Base-by-base conservation (phyloP, 2,113 vertebrate genomes). In the Cervus canadensis region DNA sequence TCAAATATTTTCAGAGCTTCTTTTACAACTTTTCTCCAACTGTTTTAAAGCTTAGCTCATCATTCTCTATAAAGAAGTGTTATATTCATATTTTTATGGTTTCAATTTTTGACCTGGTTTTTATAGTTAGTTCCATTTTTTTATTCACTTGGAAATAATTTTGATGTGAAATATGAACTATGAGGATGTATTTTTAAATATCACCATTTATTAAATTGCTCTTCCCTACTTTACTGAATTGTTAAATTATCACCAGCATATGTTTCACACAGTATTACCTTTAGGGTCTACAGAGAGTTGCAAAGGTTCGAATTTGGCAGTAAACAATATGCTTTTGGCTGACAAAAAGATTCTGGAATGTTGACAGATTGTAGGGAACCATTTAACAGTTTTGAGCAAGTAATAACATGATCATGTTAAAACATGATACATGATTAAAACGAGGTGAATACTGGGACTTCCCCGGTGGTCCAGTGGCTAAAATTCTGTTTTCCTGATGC, bases 101-200 rank as follows among this genome's bases (percentile, higher is more conserved):
- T 52, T 94, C 57, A 33, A 59, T 48, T 89, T 96, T 82, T 87
- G 26, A 52, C 52, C 25, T 36, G 60, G 74, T 36, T 91, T 81
- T 81, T 56, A 74, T 67, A 43, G 21, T 87, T 67, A 43, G 21
- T 87, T 95, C 52, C 52, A 33, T 57, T 79, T 96, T 96, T 95
- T 56, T 26, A 91, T 56, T 36, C 28, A 64, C 43, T 15, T 87
- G 71, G 14, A 79, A 84, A 87, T 87, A 78, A 88, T 96, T 93
- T 94, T 83, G 33, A 62, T 74, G 25, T 89, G 64, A 91, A 94
- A 88, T 67, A 87, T 60, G 60, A 94, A 74, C 45, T 15, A 94
- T 30, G 36, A 59, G 13, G 10, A n/a, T 89, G 45, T 93, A n/a
- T 56, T 98, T 95, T 76, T 28, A 95, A 96, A 94, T 81, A 91